phyloP scores from a whole-genome alignment of 2,113 vertebrate genomes.

The Miniopterus natalensis region DNA sequence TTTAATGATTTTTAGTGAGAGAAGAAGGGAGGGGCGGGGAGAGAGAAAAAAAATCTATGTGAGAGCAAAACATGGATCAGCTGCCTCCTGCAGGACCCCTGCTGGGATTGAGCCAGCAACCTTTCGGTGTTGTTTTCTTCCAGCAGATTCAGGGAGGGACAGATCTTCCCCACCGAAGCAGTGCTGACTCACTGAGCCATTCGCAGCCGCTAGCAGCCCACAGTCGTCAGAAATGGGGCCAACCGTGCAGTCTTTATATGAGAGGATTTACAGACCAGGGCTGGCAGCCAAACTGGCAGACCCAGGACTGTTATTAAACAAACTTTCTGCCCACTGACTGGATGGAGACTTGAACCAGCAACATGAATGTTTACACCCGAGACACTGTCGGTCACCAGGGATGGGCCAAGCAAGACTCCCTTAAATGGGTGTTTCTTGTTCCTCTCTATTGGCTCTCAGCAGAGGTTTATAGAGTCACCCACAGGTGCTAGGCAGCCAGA shows the following conservation, averaged over 20 bases:
- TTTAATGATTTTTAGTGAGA: too few species aligned
- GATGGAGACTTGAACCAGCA: not conserved
- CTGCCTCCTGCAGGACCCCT: too few species aligned
- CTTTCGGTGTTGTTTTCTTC: not conserved
- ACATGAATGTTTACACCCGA: not conserved
- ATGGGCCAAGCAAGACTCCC: not conserved
- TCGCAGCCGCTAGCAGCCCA: not conserved
- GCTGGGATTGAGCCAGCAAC: too few species aligned
- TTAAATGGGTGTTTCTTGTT: not conserved
- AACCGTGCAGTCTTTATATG: not conserved
- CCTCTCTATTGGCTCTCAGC: not conserved
- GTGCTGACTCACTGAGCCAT: constrained; percentile 56
- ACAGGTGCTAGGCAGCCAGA: not conserved
- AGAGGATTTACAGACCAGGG: constrained; percentile 1
- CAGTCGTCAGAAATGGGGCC: not conserved
- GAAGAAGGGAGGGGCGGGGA: too few species aligned
- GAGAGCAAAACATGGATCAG: too few species aligned
- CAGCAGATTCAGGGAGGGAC: not conserved
- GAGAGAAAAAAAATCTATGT: too few species aligned
- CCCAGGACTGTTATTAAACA: constrained; percentile 39
- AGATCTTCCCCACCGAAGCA: not conserved
- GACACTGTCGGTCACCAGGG: not conserved
- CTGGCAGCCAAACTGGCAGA: not conserved
- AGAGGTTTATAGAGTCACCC: too few species aligned
- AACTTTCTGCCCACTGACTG: not conserved